These are phyloP conservation scores for Dendrocopos noguchii DNA, from an alignment of 2,113 vertebrate species.

Conservation along the genomic window DNA sequence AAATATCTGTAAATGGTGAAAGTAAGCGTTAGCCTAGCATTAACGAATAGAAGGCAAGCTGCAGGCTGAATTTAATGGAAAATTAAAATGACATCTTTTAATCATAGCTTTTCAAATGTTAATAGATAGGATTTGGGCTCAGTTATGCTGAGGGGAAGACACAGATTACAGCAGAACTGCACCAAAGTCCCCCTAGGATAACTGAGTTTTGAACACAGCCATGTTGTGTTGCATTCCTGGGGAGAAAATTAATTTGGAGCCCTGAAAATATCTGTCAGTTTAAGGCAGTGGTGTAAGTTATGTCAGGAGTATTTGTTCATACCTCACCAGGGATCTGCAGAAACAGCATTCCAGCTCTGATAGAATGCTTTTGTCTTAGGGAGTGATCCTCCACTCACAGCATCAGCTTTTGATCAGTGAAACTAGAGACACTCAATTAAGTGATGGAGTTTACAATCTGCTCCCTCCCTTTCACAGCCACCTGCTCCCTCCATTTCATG, in stretches of 20 bases:
- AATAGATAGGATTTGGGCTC: background rate
- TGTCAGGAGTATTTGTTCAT: background rate
- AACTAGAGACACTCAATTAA: background rate
- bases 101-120: background rate
- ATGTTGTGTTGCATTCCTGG: background rate
- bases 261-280: background rate
- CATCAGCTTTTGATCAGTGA: background rate
- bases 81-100: background rate
- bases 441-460: background rate
- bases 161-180: background rate
- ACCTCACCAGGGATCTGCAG: background rate
- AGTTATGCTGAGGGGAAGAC: background rate
- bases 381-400: background rate
- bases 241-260: background rate
- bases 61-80: background rate
- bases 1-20: background rate
- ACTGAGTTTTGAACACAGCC: background rate
- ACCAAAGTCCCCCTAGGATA: background rate
- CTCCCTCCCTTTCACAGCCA: background rate
- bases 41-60: background rate
- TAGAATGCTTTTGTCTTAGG: background rate
- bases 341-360: background rate
- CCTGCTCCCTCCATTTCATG: rapidly evolving
- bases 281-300: background rate
- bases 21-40: background rate